Percentiles rank a stretch among this genome's conserved stretches.
Conservation (phyloP, 2,113 vertebrate species). For the Dicrurus megarhynchus region DNA sequence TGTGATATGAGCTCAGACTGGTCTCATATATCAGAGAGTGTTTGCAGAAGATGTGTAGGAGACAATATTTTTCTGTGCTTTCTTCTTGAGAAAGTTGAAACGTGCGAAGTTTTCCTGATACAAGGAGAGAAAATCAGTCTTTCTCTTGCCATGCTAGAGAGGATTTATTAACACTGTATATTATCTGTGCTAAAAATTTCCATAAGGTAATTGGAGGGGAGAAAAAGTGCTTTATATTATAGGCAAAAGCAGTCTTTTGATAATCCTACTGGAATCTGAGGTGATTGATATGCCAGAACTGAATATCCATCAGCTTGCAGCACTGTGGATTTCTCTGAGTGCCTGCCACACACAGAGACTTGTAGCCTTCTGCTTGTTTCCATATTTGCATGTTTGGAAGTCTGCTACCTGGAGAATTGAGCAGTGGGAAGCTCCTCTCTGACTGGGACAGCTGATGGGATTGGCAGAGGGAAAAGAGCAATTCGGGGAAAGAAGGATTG, state of each 20-base stretch:
- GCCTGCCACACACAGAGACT: neutral
- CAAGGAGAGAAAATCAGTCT: neutral
- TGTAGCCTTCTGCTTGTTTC: neutral
- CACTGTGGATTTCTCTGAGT: neutral
- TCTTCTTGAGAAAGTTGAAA: neutral
- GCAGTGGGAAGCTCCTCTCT: neutral
- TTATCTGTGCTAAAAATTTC: neutral
- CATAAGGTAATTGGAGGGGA: conserved; percentile 26
- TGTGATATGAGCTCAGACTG: neutral
- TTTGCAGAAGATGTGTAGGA: neutral
- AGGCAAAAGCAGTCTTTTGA: neutral
- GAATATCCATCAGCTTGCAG: neutral
- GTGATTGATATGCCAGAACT: neutral
- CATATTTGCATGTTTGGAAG: neutral
- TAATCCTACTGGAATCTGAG: neutral
- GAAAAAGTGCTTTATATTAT: neutral
- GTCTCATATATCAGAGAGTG: neutral
- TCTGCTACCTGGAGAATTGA: neutral
- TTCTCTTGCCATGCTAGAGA: neutral
- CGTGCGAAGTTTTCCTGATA: neutral
- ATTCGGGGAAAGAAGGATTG: neutral
- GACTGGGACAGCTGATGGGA: neutral
- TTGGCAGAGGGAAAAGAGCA: neutral
- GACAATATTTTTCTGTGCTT: neutral
- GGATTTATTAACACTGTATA: conserved; percentile 1